Evolutionary conservation across 2,797 vertebrate species (phyloP).

Genomic region (Echiichthys vipera): DNA sequence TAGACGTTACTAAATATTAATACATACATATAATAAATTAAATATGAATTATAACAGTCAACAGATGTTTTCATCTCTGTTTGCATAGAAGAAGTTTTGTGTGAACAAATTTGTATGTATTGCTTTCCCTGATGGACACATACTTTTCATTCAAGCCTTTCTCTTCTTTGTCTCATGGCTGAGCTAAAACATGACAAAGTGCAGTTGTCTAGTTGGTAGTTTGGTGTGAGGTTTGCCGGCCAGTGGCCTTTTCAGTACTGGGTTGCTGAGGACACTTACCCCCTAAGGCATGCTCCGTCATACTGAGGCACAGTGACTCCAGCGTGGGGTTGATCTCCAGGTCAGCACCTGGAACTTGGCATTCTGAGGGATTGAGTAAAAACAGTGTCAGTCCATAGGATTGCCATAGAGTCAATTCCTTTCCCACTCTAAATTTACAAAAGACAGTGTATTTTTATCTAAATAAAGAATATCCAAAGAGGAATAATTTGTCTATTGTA

Average conservation of each 20-base stretch:
- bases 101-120: background rate
- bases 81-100: conserved; percentile 5
- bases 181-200: background rate
- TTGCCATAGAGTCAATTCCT: background rate
- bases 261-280: conserved; percentile 84
- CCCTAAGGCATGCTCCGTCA: conserved; percentile 98
- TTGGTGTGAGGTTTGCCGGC: conserved; percentile 31
- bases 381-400: conserved; percentile 4
- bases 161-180: background rate
- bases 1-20: conserved; percentile 31
- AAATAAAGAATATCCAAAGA: background rate
- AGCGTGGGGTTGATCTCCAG: conserved; percentile 97
- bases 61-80: background rate
- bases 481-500: background rate
- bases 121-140: background rate
- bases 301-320: conserved; percentile 99
- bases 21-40: conserved; percentile 13
- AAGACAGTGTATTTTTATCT: background rate
- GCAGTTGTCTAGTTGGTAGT: conserved; percentile 1
- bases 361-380: conserved; percentile 83
- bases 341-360: conserved; percentile 93
- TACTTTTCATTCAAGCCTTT: background rate
- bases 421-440: background rate
- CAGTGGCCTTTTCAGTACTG: conserved; percentile 13
- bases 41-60: conserved; percentile 23